These are phyloP conservation scores for Shinisaurus crocodilurus DNA, from an alignment of 2,113 vertebrate species.

Conservation along the genomic window DNA sequence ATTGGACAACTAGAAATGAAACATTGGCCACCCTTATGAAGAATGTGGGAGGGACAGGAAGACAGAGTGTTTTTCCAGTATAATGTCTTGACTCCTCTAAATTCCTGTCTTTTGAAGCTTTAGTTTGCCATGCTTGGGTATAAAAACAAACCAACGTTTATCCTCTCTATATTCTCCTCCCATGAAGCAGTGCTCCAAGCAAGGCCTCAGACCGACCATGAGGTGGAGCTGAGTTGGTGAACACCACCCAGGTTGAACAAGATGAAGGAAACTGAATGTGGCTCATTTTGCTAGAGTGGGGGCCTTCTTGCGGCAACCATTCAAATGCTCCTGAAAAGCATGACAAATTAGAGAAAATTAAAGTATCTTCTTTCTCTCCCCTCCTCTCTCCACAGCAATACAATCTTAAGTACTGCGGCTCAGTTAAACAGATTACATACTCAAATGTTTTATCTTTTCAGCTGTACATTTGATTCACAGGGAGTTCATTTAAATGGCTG, in stretches of 20 bases:
- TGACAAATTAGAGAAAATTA: conserved; percentile 67
- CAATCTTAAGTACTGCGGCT: not conserved
- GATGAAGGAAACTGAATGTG: conserved; percentile 41
- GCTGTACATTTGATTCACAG: conserved; percentile 36
- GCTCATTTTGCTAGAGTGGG: conserved; percentile 2
- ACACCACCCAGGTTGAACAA: conserved; percentile 23
- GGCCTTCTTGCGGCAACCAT: conserved; percentile 54
- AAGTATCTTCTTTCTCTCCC: conserved; percentile 32
- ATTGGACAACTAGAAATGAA: not conserved
- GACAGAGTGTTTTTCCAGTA: not conserved
- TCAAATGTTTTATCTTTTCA: conserved; percentile 46
- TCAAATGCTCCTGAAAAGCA: conserved; percentile 72
- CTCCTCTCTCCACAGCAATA: not conserved
- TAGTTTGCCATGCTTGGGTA: not conserved
- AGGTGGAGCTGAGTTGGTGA: not conserved
- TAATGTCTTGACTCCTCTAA: not conserved
- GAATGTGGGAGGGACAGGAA: not conserved
- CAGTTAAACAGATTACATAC: conserved; percentile 48
- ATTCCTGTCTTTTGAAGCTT: not conserved
- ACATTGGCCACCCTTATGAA: too few species aligned
- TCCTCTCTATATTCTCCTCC: not conserved
- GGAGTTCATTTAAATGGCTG: conserved; percentile 34
- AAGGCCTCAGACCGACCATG: not conserved
- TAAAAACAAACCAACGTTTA: not conserved
- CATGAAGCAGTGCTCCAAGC: not conserved